Evolutionary conservation across 2,888 invertebrate genomes (phyloP), one percentile per base, ranked within the genome.

Genomic region (Dryocosmus kuriphilus): DNA sequence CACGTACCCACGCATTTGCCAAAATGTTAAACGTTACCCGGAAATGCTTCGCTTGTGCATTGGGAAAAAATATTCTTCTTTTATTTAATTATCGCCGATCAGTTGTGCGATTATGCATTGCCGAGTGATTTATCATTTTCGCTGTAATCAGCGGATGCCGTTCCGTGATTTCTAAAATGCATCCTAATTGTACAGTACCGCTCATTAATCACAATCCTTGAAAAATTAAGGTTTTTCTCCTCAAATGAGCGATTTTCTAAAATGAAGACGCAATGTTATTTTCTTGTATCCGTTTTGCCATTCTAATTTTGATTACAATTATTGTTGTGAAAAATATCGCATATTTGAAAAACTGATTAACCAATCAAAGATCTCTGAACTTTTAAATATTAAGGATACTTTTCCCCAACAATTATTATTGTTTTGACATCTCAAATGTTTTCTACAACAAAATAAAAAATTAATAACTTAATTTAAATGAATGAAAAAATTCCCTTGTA

Each of bases 131-230:
- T 71, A 71, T 27, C 51, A 71, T 71, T 71, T 71, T 71, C 9
- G 71, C 71, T n/a, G 6, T 2, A 11, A 51, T n/a, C 27, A 71
- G 30, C n/a, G 71, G 5, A 71, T 71, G 14, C 30, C n/a, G 30
- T 51, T 71, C 51, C 19, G n/a, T 32, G 16, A 71, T 71, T 32
- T 7, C 27, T 27, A 27, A 60, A 71, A 30, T 67, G 19, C 27
- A 51, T 30, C 30, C 46, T 51, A 32, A 71, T 71, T 71, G 71
- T 71, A 71, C 71, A 71, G 71, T 71, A 71, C 71, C 71, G 71
- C 30, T 51, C 71, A 71, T 71, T 51, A 71, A 71, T 22, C 1
- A 32, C 11, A 71, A 71, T 32, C 22, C 14, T 27, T 60, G 27
- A 6, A 71, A 71, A 71, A 71, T 51, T 71, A 5, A 51, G 51